A percentile compares a stretch with the other conserved stretches of the same genome.
Conservation (phyloP, 2,113 vertebrate species). For the Barbus barbus region DNA sequence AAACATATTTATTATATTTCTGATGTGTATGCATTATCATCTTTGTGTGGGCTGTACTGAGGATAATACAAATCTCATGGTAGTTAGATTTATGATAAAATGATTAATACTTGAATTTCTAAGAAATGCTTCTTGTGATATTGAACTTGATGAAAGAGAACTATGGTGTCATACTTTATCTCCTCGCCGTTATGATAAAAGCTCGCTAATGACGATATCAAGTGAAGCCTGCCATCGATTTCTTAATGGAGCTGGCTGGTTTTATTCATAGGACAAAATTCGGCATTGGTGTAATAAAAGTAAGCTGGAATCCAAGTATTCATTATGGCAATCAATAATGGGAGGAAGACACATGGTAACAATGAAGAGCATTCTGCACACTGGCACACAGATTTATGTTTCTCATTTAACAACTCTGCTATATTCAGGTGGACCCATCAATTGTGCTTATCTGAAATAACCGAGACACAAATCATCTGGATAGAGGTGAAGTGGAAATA, state of each 20-base stretch:
- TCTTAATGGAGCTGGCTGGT: constrained; percentile 49
- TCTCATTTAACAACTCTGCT: constrained; percentile 44
- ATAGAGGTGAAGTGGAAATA: background rate
- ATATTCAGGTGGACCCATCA: constrained; percentile 15
- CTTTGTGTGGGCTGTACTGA: background rate
- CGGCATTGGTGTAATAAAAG: constrained; percentile 26
- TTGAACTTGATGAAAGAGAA: constrained; percentile 51
- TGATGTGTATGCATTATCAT: background rate
- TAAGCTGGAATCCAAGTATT: constrained; percentile 45
- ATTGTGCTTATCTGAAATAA: constrained; percentile 34
- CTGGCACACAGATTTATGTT: constrained; percentile 43
- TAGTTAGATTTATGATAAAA: background rate
- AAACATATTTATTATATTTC: background rate
- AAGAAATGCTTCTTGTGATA: background rate
- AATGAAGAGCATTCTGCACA: constrained; percentile 6
- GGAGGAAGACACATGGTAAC: constrained; percentile 9
- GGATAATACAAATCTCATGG: constrained; percentile 40
- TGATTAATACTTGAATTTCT: background rate
- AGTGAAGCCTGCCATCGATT: constrained; percentile 47
- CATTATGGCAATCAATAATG: constrained; percentile 52
- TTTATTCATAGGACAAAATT: constrained; percentile 47
- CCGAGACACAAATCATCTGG: constrained; percentile 9
- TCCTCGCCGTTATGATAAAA: constrained; percentile 45
- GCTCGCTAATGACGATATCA: constrained; percentile 56
- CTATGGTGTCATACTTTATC: constrained; percentile 43